phyloP scores from a whole-genome alignment of 2,888 invertebrate species.

The Craniophora ligustri region DNA sequence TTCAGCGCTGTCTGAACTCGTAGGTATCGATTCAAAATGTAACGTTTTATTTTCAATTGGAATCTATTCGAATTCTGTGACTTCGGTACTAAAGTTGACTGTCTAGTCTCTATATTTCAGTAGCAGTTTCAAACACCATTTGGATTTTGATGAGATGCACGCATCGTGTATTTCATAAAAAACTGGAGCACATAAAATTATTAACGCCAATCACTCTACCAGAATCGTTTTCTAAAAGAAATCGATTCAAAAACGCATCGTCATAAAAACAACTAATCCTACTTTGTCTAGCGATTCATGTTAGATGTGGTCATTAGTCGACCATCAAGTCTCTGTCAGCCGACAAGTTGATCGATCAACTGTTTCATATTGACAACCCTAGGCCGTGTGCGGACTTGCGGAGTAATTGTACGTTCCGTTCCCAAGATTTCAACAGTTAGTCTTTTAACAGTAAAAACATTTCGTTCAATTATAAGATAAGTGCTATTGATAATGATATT shows the following conservation, averaged over 20 bases:
- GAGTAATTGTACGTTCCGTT: slow-evolving; percentile 54
- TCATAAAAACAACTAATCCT: slow-evolving; percentile 1
- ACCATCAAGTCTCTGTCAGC: slow-evolving; percentile 19
- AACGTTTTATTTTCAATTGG: too few species aligned
- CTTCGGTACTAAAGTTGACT: too few species aligned
- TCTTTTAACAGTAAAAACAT: slow-evolving; percentile 62
- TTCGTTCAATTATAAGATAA: slow-evolving; percentile 71
- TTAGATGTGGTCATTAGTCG: slow-evolving; percentile 26
- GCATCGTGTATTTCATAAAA: not conserved
- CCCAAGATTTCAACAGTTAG: slow-evolving; percentile 59
- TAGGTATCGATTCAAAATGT: slow-evolving; percentile 17
- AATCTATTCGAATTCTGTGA: too few species aligned
- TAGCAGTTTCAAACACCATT: slow-evolving; percentile 8
- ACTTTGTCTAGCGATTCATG: slow-evolving; percentile 16
- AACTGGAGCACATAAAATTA: not conserved
- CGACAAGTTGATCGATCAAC: slow-evolving; percentile 33
- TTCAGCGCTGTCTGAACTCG: slow-evolving; percentile 21
- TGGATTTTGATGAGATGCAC: too few species aligned
- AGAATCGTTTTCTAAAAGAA: not conserved
- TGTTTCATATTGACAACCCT: slow-evolving; percentile 37
- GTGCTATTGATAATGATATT: slow-evolving; percentile 59
- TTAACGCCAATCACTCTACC: not conserved
- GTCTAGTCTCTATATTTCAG: too few species aligned
- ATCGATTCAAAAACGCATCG: slow-evolving; percentile 2
- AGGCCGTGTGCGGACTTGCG: slow-evolving; percentile 25